These are phyloP conservation scores for Premnoplex brunnescens DNA, from an alignment of 2,797 vertebrate species.

Conservation along the genomic window DNA sequence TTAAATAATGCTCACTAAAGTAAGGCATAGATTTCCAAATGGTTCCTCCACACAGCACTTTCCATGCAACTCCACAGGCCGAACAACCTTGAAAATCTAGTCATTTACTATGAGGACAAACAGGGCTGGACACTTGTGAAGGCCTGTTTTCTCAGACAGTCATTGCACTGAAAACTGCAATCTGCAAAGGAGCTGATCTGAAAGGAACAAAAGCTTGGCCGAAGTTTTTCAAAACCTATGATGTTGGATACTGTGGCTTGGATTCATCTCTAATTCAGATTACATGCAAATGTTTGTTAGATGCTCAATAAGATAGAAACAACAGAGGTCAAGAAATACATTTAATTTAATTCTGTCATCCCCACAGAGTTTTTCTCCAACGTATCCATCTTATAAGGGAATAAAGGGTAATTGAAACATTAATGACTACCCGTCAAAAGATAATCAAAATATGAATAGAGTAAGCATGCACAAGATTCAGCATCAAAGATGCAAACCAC, in stretches of 20 bases:
- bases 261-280: background rate
- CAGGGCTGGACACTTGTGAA: background rate
- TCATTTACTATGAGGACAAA: background rate
- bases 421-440: background rate
- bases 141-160: background rate
- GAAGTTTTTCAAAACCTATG: background rate
- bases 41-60: accelerated
- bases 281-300: background rate
- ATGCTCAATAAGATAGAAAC: background rate
- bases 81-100: background rate
- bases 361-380: background rate
- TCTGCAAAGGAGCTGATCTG: background rate
- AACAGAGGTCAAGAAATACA: background rate
- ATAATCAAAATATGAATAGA: background rate
- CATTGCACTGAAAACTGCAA: background rate
- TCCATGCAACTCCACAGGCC: background rate
- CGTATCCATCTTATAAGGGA: background rate
- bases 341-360: background rate
- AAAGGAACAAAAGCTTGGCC: background rate
- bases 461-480: background rate
- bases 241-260: background rate
- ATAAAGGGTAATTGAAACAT: background rate
- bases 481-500: background rate
- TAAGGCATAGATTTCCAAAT: background rate
- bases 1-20: background rate